These are phyloP conservation scores for Toxostoma redivivum DNA, from an alignment of 2,113 vertebrate genomes.

Conservation along the genomic window DNA sequence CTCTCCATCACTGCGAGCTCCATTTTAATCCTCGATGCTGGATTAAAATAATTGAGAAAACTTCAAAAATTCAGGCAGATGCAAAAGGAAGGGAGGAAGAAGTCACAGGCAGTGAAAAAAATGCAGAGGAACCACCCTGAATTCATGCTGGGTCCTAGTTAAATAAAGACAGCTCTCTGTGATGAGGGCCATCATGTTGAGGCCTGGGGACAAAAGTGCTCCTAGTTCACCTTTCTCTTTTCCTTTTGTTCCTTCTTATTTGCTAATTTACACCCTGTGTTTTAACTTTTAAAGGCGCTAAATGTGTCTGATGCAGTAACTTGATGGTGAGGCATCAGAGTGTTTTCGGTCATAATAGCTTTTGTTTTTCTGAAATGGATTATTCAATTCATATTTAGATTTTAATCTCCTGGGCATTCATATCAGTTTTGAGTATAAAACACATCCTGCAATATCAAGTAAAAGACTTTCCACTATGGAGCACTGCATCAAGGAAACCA, in stretches of 20 bases:
- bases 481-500: not conserved
- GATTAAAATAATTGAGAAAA: not conserved
- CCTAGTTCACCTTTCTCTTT: not conserved
- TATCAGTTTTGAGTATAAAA: not conserved
- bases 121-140: not conserved
- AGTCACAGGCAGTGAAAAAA: not conserved
- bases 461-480: not conserved
- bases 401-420: not conserved
- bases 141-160: not conserved
- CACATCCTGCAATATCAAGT: not conserved
- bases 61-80: not conserved
- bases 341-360: not conserved
- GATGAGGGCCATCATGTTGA: not conserved
- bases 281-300: not conserved
- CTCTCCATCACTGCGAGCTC: not conserved
- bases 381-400: not conserved
- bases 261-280: rapidly evolving
- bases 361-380: not conserved
- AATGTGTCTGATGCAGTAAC: not conserved
- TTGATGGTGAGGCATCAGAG: not conserved
- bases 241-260: not conserved
- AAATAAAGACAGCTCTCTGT: not conserved
- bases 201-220: not conserved
- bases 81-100: not conserved
- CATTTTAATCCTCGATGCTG: not conserved